A percentile compares a stretch with the other conserved stretches of the same genome.
Conservation (phyloP, 1,140 invertebrate genomes). For the Zaprionus gabonicus region DNA sequence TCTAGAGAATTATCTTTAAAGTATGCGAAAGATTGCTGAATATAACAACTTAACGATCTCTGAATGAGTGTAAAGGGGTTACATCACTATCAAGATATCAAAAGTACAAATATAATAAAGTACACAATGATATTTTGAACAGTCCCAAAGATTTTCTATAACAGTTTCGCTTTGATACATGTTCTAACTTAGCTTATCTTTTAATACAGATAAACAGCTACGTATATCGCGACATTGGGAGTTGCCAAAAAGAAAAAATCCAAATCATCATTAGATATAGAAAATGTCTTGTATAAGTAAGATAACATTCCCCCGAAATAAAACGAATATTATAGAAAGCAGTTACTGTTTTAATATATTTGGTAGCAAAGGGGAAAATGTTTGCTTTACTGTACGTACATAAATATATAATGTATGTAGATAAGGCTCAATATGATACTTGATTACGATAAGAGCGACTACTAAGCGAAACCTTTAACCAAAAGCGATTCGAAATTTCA, state of each 20-base stretch:
- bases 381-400: background rate
- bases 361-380: background rate
- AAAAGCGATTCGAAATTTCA: background rate
- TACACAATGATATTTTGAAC: too few species aligned
- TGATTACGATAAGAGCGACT: constrained; percentile 18
- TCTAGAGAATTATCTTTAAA: too few species aligned
- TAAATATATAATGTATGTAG: background rate
- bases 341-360: background rate
- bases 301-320: constrained; percentile 16
- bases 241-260: background rate
- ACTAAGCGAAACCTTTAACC: constrained; percentile 6
- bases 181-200: too few species aligned
- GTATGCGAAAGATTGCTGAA: too few species aligned
- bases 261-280: constrained; percentile 15
- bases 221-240: background rate
- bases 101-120: too few species aligned
- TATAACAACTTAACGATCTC: too few species aligned
- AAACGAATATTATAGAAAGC: background rate
- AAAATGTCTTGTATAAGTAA: constrained; percentile 19
- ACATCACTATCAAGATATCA: too few species aligned
- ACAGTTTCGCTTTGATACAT: too few species aligned
- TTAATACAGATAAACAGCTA: too few species aligned
- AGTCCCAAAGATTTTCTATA: too few species aligned
- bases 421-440: constrained; percentile 26
- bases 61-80: too few species aligned